phyloP scores from a whole-genome alignment of 2,113 vertebrate genomes.

The Apodemus speciosus region DNA sequence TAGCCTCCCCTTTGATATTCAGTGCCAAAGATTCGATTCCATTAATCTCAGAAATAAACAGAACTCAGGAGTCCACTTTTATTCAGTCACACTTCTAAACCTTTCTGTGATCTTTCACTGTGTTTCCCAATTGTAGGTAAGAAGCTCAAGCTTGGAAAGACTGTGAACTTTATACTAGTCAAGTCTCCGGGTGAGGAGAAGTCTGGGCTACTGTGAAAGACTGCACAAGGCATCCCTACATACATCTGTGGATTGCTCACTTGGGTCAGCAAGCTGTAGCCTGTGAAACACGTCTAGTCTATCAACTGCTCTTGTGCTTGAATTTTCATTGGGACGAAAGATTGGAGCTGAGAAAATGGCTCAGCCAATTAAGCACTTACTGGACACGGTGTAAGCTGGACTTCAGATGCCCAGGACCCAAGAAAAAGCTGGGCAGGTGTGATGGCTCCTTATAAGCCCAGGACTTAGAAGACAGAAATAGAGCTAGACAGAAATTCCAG shows the following conservation, averaged over 20 bases:
- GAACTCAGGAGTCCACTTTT: not conserved
- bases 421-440: not conserved
- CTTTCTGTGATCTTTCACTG: not conserved
- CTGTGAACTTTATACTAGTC: not conserved
- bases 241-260: not conserved
- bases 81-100: not conserved
- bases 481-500: too few species aligned
- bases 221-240: too few species aligned
- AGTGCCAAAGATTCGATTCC: not conserved
- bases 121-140: not conserved
- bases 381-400: not conserved
- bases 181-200: not conserved
- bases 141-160: not conserved
- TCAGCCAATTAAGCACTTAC: not conserved
- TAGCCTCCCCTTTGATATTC: not conserved
- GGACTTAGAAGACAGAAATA: not conserved
- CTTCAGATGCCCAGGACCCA: not conserved
- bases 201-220: not conserved
- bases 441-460: not conserved
- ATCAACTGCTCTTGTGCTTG: not conserved
- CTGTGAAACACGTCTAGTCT: not conserved
- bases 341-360: not conserved
- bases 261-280: not conserved
- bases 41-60: slow-evolving; percentile 24
- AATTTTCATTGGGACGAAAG: not conserved